A percentile compares a stretch with the other conserved stretches of the same genome.
These are phyloP conservation scores for Struthio camelus DNA, from an alignment of 2,113 vertebrate genomes.

Conservation along the genomic window DNA sequence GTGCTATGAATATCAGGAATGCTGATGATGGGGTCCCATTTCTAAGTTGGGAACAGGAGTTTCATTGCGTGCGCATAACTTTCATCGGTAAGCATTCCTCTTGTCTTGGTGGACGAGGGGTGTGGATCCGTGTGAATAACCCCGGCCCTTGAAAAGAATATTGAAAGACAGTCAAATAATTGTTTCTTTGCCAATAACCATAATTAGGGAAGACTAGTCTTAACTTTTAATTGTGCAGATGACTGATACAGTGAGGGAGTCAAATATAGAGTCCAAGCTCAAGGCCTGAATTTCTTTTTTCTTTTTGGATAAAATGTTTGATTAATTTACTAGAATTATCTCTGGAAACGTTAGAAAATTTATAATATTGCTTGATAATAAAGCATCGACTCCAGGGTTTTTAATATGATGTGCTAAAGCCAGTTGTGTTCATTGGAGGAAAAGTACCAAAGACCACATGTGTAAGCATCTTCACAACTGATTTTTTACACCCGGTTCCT, in stretches of 20 bases:
- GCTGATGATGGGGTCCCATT: slow-evolving; percentile 59
- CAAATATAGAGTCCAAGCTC: slow-evolving; percentile 52
- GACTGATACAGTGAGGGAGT: background rate
- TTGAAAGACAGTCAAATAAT: slow-evolving; percentile 48
- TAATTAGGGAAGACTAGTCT: slow-evolving; percentile 1
- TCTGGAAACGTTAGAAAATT: background rate
- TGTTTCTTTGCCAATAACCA: slow-evolving; percentile 45
- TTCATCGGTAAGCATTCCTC: slow-evolving; percentile 45
- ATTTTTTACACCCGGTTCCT: slow-evolving; percentile 8
- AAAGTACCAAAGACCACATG: background rate
- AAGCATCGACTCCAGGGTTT: background rate
- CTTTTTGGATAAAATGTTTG: background rate
- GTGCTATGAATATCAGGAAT: slow-evolving; percentile 65
- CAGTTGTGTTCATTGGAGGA: background rate
- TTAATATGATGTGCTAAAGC: background rate
- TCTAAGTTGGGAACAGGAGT: slow-evolving; percentile 59
- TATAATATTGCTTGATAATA: background rate
- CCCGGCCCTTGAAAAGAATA: slow-evolving; percentile 22
- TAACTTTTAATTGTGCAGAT: slow-evolving; percentile 31
- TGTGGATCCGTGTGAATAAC: slow-evolving; percentile 24
- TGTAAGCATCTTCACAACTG: background rate
- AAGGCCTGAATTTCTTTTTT: background rate
- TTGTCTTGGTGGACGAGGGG: slow-evolving; percentile 16
- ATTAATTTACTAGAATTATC: background rate
- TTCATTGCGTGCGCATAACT: slow-evolving; percentile 62